phyloP scores from a whole-genome alignment of 2,113 vertebrate species.

The Mungos mungo region DNA sequence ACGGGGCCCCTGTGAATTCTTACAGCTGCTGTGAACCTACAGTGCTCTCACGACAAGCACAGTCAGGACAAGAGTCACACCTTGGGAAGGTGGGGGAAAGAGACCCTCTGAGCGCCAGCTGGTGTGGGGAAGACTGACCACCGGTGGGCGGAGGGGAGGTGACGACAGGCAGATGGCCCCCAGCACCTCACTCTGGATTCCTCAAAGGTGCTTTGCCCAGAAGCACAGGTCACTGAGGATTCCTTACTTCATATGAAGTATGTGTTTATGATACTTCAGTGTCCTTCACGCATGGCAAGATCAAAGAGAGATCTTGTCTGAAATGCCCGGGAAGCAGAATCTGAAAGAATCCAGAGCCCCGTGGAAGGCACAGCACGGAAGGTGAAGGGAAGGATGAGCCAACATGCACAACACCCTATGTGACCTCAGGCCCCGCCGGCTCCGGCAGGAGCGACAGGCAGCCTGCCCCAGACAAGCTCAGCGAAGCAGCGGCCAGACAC shows the following conservation, averaged over 20 bases:
- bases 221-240: not conserved
- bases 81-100: not conserved
- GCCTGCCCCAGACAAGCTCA: not conserved
- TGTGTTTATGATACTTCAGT: not conserved
- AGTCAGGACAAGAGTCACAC: not conserved
- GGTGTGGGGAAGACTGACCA: not conserved
- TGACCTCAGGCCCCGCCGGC: not conserved
- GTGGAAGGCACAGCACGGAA: not conserved
- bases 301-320: not conserved
- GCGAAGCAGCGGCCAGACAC: not conserved
- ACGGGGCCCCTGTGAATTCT: not conserved
- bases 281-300: not conserved
- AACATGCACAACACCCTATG: conserved; percentile 26
- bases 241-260: not conserved
- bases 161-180: not conserved
- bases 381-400: not conserved
- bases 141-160: no score
- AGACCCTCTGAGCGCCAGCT: not conserved
- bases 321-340: not conserved
- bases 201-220: not conserved
- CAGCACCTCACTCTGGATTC: conserved; percentile 50
- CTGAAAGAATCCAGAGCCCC: conserved; percentile 57
- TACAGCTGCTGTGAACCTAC: not conserved
- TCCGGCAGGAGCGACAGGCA: not conserved
- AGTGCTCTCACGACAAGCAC: not conserved